Evolutionary conservation across 2,113 vertebrate genomes (phyloP).

Genomic region (Oncorhynchus clarkii): DNA sequence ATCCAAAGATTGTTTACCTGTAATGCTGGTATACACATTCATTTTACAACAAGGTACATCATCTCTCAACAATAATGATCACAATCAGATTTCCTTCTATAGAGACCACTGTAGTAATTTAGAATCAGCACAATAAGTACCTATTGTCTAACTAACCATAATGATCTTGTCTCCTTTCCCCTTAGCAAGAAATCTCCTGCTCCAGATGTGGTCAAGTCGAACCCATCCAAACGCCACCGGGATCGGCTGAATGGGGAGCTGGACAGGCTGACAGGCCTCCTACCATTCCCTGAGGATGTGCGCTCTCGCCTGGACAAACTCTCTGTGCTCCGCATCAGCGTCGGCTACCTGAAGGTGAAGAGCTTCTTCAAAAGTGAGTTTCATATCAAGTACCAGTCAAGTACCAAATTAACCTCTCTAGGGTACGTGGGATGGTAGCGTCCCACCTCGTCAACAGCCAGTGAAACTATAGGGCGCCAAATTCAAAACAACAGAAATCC

Average conservation of each 20-base stretch:
- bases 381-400: background rate
- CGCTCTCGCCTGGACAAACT: constrained; percentile 75
- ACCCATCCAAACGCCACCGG: constrained; percentile 79
- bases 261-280: constrained; percentile 68
- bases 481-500: too few species aligned
- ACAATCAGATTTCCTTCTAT: too few species aligned
- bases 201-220: constrained; percentile 66
- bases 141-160: too few species aligned
- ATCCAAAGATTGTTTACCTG: too few species aligned
- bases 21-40: too few species aligned
- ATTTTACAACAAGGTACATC: too few species aligned
- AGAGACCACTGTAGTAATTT: too few species aligned
- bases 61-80: too few species aligned
- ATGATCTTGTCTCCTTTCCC: background rate
- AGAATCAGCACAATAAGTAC: too few species aligned
- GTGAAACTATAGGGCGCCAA: too few species aligned
- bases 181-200: constrained; percentile 55
- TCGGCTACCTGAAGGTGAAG: constrained; percentile 81
- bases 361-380: constrained; percentile 75
- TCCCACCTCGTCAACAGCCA: too few species aligned
- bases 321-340: constrained; percentile 76
- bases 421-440: too few species aligned
- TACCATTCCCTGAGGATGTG: constrained; percentile 77
- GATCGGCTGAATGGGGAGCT: constrained; percentile 81
- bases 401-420: background rate